Evolutionary conservation across 2,113 vertebrate species (phyloP).

Genomic region (Sitta europaea): DNA sequence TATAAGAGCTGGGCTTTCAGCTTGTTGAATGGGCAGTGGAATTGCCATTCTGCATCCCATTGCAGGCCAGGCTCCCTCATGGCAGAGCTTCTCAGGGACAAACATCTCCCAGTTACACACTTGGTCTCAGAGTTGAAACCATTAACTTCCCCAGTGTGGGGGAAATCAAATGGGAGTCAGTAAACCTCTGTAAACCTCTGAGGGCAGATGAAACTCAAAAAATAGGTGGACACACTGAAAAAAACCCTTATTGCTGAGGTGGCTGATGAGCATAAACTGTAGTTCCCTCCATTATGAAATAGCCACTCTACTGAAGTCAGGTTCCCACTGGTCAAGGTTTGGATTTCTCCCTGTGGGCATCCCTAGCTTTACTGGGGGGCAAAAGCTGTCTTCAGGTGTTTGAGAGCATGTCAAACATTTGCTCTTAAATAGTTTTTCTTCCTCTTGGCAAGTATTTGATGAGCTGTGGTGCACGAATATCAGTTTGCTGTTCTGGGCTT

Average conservation of each 20-base stretch:
- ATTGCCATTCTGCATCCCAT: not conserved
- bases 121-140: not conserved
- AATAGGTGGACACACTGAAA: not conserved
- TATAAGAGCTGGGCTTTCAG: conserved; percentile 20
- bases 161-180: not conserved
- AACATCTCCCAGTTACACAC: not conserved
- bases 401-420: not conserved
- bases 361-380: not conserved
- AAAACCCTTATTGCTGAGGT: not conserved
- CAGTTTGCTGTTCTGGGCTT: not conserved
- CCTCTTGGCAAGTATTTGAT: not conserved
- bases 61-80: not conserved
- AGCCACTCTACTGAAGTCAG: not conserved
- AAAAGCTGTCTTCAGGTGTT: not conserved
- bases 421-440: not conserved
- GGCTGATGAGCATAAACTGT: not conserved
- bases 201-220: not conserved
- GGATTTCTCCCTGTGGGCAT: not conserved
- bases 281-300: not conserved
- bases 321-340: not conserved
- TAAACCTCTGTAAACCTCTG: not conserved
- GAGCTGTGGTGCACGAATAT: not conserved
- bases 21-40: not conserved
- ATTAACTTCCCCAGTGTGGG: not conserved
- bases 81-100: not conserved